Evolutionary conservation across 2,113 vertebrate genomes (phyloP), one percentile per base, ranked within the genome.

Genomic region (Lonchura striata): DNA sequence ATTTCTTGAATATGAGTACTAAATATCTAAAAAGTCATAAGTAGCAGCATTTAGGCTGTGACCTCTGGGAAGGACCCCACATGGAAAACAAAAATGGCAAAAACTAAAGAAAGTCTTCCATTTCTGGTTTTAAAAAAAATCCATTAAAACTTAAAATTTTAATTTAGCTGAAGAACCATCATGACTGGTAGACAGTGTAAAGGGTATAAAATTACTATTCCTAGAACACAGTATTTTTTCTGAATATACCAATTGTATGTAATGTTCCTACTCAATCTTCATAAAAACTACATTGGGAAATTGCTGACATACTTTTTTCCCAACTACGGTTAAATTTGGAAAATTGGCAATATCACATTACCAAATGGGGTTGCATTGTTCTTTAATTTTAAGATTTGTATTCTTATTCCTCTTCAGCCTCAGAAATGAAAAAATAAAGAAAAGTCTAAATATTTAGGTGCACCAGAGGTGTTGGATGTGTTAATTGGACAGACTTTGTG

Each of bases 241-340:
- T 63, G 59, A 77, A 47, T 75, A 74, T 88, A 50, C 13, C 24
- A 63, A 54, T 60, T 78, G 33, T 78, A 21, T 92, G 42, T 71
- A 88, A 71, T 88, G 47, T 86, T 94, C 52, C 44, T 86, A 23
- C 56, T 75, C 56, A 39, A 0, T 81, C 80, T 92, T 63, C 37
- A 42, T 63, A 30, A 83, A 96, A 42, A 90, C 74, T 59, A 70
- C 5, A 33, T 41, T 92, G 64, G 76, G 80, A 95, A 92, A 92
- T 81, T 77, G 50, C 42, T 92, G 56, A 52, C 60, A 71, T 86
- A 63, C 47, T 75, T 92, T 90, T 83, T 91, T 68, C 72, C 44
- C 47, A 86, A 47, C 52, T 93, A 59, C 56, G 81, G 56, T 94
- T 92, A 92, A 78, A 84, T 86, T 81, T 94, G 60, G 47, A 82